Evolutionary conservation across 2,888 invertebrate genomes (phyloP).

Genomic region (Agrenia bidenticulata): DNA sequence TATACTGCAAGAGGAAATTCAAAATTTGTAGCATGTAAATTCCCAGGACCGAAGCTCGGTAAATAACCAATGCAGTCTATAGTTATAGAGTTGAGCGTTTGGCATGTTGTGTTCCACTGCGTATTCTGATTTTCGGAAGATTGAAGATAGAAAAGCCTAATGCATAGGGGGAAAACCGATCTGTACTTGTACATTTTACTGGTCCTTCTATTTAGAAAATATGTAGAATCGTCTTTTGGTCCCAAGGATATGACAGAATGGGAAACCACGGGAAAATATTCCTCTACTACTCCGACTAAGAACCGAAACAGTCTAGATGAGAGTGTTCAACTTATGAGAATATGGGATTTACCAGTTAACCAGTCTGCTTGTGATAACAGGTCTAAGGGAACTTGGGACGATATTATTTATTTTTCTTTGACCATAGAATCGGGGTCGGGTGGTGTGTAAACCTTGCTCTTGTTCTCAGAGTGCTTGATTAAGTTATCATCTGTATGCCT

Average conservation of each 20-base stretch:
- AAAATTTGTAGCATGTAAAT: no score
- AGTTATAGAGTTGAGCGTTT: no score
- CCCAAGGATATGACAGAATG: not conserved
- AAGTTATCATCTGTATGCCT: no score
- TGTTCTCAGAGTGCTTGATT: no score
- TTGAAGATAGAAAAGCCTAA: not conserved
- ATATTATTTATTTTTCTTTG: no score
- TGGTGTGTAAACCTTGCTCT: no score
- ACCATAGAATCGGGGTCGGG: no score
- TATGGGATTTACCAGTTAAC: slow-evolving; percentile 10
- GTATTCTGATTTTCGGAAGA: no score
- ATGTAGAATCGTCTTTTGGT: not conserved
- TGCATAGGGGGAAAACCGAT: not conserved
- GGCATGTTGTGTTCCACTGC: not conserved
- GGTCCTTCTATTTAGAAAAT: not conserved
- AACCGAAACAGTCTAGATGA: not conserved
- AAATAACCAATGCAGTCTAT: no score
- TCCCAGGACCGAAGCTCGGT: no score
- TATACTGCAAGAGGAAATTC: no score
- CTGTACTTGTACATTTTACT: not conserved
- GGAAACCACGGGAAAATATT: not conserved
- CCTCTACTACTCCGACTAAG: not conserved
- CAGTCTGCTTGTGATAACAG: not conserved
- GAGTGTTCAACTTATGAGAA: not conserved
- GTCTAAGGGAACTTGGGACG: no score